A percentile compares a stretch with the other conserved stretches of the same genome.
These are phyloP conservation scores for Mus pahari DNA, from an alignment of 2,113 vertebrate species.

Conservation along the genomic window DNA sequence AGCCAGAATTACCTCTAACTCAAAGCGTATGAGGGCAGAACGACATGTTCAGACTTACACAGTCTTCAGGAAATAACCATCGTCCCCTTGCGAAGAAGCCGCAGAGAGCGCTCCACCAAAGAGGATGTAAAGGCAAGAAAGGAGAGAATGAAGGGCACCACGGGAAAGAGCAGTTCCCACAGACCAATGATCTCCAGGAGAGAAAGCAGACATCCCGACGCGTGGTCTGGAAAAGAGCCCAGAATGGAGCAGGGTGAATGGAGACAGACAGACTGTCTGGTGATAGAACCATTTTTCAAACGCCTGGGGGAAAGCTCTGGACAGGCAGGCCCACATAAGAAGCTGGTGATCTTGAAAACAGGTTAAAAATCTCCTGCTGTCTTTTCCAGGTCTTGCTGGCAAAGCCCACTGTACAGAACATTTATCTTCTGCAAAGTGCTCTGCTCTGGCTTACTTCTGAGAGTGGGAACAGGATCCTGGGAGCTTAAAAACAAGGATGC, in stretches of 20 bases:
- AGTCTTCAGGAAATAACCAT: background rate
- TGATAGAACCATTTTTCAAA: background rate
- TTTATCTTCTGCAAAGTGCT: background rate
- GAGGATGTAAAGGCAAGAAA: constrained; percentile 17
- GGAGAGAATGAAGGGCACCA: background rate
- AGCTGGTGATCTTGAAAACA: constrained; percentile 34
- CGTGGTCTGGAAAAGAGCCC: background rate
- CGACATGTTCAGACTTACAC: constrained; percentile 2
- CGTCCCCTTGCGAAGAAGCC: constrained; percentile 1
- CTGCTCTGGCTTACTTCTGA: background rate
- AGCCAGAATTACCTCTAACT: constrained; percentile 5
- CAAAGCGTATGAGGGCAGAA: constrained; percentile 16
- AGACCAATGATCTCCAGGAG: constrained; percentile 6
- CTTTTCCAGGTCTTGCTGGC: background rate
- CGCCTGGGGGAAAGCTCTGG: background rate
- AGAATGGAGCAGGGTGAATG: background rate
- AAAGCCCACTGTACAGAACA: background rate
- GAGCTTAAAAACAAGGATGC: background rate
- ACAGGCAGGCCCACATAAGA: background rate
- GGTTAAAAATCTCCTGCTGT: constrained; percentile 11
- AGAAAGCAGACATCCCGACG: background rate
- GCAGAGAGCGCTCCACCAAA: background rate
- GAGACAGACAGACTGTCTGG: background rate
- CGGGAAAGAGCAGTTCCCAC: background rate
- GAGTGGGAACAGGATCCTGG: background rate